These are phyloP conservation scores for Mamestra brassicae DNA, from an alignment of 2,888 invertebrate species.

Conservation along the genomic window DNA sequence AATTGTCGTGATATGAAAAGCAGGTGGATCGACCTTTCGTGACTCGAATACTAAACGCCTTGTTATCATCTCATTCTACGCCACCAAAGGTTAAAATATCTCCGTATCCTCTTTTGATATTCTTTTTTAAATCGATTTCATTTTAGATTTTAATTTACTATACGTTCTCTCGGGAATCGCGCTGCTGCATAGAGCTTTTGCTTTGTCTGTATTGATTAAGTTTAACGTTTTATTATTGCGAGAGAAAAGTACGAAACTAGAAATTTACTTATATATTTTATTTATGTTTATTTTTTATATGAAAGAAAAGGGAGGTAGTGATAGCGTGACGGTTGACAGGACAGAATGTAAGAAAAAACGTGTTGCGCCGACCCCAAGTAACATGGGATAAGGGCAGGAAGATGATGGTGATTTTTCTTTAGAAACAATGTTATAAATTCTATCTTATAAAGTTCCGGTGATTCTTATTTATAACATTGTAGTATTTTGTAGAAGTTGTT, in stretches of 20 bases:
- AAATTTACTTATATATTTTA: conserved; percentile 27
- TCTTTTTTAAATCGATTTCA: conserved; percentile 77
- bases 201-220: conserved; percentile 57
- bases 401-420: neutral
- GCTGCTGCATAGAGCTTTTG: conserved; percentile 57
- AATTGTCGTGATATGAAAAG: conserved; percentile 90
- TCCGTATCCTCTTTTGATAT: conserved; percentile 78
- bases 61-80: conserved; percentile 86
- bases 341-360: too few relatives aligned
- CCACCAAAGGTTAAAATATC: conserved; percentile 84
- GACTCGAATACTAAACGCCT: conserved; percentile 87
- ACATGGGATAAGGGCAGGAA: too few relatives aligned
- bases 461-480: neutral
- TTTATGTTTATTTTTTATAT: conserved; percentile 17
- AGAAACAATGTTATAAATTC: neutral
- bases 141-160: conserved; percentile 79
- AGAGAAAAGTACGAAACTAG: conserved; percentile 22
- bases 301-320: too few relatives aligned
- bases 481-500: conserved; percentile 4
- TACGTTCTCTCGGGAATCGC: conserved; percentile 64
- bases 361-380: too few relatives aligned
- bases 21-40: conserved; percentile 87
- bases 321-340: too few relatives aligned
- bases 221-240: conserved; percentile 50
- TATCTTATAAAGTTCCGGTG: neutral